Evolutionary conservation across 2,888 invertebrate genomes (phyloP).

Genomic region (Calameuta filiformis): DNA sequence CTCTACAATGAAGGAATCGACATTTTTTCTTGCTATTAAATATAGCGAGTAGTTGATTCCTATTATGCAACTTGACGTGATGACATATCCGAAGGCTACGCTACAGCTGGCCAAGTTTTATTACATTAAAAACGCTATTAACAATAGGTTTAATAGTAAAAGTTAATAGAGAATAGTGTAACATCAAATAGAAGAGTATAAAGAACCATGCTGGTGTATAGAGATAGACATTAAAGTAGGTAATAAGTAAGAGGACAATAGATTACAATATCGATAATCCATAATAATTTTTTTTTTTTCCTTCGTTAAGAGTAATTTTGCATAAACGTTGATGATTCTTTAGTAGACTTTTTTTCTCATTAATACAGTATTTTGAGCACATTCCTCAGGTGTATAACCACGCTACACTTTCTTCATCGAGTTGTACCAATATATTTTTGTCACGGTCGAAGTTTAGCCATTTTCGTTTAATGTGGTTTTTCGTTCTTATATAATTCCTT

Average conservation of each 20-base stretch:
- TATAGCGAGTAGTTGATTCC: background rate
- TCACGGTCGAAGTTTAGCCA: constrained; percentile 11
- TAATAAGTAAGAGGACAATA: constrained; percentile 62
- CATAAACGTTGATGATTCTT: constrained; percentile 54
- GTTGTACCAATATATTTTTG: constrained; percentile 60
- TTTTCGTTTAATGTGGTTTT: background rate
- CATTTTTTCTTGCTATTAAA: background rate
- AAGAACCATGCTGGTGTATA: constrained; percentile 62
- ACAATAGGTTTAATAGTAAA: constrained; percentile 57
- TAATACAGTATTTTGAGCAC: constrained; percentile 65
- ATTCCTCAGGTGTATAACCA: constrained; percentile 65
- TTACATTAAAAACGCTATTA: constrained; percentile 54
- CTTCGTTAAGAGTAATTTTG: constrained; percentile 57
- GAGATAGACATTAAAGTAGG: constrained; percentile 64
- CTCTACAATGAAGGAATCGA: background rate
- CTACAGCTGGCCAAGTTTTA: constrained; percentile 56
- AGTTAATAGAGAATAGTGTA: constrained; percentile 60
- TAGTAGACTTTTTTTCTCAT: constrained; percentile 58
- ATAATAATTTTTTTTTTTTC: constrained; percentile 50
- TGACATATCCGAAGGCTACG: background rate
- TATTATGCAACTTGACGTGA: background rate
- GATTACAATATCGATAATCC: constrained; percentile 61
- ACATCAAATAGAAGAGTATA: constrained; percentile 63
- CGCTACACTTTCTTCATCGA: constrained; percentile 64
- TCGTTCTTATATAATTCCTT: constrained; percentile 3